phyloP scores from a whole-genome alignment of 1,140 invertebrate genomes.

The Achatina immaculata region DNA sequence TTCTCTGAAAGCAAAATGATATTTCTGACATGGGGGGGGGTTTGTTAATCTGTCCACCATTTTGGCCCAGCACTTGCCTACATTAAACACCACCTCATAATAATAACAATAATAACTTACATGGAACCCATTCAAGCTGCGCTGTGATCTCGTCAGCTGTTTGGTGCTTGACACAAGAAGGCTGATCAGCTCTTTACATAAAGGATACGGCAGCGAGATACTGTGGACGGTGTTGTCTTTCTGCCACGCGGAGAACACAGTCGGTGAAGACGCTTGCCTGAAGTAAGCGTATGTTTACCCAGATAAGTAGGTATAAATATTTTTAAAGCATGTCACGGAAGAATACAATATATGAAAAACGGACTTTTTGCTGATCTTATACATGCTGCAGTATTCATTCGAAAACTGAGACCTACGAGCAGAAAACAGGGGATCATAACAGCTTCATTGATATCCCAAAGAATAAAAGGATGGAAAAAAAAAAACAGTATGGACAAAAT shows the following conservation, averaged over 20 bases:
- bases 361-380: not conserved
- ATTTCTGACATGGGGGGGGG: too few species aligned
- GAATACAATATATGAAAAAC: not conserved
- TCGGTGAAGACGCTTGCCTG: not conserved
- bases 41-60: too few species aligned
- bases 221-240: conserved; percentile 55
- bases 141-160: conserved; percentile 44
- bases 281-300: not conserved
- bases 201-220: conserved; percentile 47
- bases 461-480: too few species aligned
- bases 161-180: conserved; percentile 47
- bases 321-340: not conserved
- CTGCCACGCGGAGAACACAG: conserved; percentile 45
- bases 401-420: not conserved
- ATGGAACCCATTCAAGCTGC: conserved; percentile 55
- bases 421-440: not conserved
- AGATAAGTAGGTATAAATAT: not conserved
- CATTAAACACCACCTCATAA: too few species aligned
- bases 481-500: too few species aligned
- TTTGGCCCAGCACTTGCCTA: too few species aligned
- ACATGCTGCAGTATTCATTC: not conserved
- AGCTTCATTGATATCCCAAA: not conserved
- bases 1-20: too few species aligned
- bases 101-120: too few species aligned
- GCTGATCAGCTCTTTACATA: conserved; percentile 48